Evolutionary conservation across 1,140 invertebrate genomes (phyloP), one percentile per base, ranked within the genome.

Genomic region (Orchestia grillus): DNA sequence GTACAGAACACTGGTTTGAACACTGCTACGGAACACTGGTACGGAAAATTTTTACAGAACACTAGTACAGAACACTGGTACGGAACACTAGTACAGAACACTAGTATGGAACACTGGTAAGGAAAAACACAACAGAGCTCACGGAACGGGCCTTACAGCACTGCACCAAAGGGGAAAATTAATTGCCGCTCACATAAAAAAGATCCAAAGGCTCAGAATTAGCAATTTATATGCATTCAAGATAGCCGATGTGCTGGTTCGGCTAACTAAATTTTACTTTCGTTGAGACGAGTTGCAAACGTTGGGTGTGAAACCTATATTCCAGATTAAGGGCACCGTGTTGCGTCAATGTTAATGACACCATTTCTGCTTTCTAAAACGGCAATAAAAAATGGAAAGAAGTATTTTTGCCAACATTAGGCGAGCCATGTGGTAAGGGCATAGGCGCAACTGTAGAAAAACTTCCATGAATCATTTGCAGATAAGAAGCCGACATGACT

Each of bases 401-500:
- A 77, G 36, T 28, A 77, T 77, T 77, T 77, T 77, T 77, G 36
- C 28, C 62, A 77, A 77, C 62, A 36, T 77, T 77, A 77, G 62
- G 1, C 62, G 11, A 77, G 28, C 11, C 62, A 77, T 77, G 62
- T 23, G 62, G 62, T 77, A 8, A 77, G 36, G 62, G 15, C 28
- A 77, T 15, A 23, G 62, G 62, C 62, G 62, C 62, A 77, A 77
- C 15, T 77, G 62, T 8, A 77, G 62, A 77, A 77, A 77, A 77
- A 77, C 62, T 77, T 77, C 88, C 88, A 91, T 91, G 41, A 43
- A 91, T 91, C 88, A 91, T 91, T 91, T 43, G 41, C 11, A 91
- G 88, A 91, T 91, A 91, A 91, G 88, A 8, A 43, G 42, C 41
- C 88, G 44, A 91, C 88, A 91, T 91, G 88, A 44, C 88, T 91